Evolutionary conservation across 2,888 invertebrate species (phyloP).

Genomic region (Ormyrus labotus): DNA sequence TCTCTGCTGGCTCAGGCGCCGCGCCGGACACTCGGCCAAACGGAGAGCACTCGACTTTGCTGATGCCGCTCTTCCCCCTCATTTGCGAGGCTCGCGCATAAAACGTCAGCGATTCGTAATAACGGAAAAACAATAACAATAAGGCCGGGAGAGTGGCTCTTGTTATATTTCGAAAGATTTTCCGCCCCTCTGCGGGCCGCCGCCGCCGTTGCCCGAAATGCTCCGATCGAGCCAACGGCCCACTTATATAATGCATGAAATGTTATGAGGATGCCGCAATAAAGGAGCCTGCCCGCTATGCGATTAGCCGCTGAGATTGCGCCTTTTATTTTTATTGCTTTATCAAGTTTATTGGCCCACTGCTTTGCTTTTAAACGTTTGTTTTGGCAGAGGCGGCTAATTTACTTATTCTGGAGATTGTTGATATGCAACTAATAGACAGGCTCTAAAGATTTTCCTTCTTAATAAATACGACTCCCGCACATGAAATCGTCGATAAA

Average conservation of each 20-base stretch:
- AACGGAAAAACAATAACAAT: conserved; percentile 37
- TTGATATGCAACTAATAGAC: no score
- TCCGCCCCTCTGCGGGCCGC: neutral
- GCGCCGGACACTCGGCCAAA: neutral
- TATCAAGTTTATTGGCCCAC: neutral
- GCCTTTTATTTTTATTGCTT: neutral
- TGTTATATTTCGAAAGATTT: conserved; percentile 14
- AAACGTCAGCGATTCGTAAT: conserved; percentile 33
- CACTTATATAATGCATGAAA: conserved; percentile 22
- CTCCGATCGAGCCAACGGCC: neutral
- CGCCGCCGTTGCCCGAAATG: neutral
- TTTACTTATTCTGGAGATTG: no score
- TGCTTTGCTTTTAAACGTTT: neutral
- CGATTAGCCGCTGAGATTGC: neutral
- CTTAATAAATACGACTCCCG: no score
- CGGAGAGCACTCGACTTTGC: neutral
- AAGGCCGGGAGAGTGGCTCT: conserved; percentile 19
- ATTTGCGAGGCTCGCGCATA: neutral
- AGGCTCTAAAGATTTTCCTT: no score
- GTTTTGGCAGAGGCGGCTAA: no score
- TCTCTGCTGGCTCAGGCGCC: neutral
- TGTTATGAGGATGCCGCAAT: conserved; percentile 12
- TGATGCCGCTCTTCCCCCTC: conserved; percentile 1
- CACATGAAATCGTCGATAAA: no score
- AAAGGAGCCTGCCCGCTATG: conserved; percentile 2